Evolutionary conservation across 2,888 invertebrate genomes (phyloP).

Genomic region (Palloptera scutellata): DNA sequence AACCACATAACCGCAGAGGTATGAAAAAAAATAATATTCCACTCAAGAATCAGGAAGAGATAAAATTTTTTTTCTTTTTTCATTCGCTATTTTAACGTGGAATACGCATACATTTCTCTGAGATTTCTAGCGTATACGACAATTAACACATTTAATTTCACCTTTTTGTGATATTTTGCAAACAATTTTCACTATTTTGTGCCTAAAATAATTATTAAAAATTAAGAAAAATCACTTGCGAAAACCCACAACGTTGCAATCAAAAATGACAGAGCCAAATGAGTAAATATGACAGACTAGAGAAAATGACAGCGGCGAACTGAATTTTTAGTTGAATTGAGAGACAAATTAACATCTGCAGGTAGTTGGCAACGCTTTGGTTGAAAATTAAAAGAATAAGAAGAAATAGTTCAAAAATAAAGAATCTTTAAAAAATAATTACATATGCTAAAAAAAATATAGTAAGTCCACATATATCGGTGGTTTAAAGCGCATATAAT

Average conservation of each 20-base stretch:
- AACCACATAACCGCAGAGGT: slow-evolving; percentile 8
- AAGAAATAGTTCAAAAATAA: too few relatives aligned
- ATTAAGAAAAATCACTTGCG: slow-evolving; percentile 34
- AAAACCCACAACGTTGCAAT: slow-evolving; percentile 41
- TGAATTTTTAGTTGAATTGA: too few relatives aligned
- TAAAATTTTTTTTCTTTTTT: slow-evolving; percentile 13
- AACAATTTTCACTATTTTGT: slow-evolving; percentile 37
- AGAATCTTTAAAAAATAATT: too few relatives aligned
- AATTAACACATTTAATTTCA: slow-evolving; percentile 28
- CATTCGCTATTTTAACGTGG: not conserved
- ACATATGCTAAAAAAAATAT: too few relatives aligned
- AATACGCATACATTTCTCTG: slow-evolving; percentile 1
- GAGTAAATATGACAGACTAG: slow-evolving; percentile 28
- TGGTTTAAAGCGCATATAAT: too few relatives aligned
- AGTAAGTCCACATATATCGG: too few relatives aligned
- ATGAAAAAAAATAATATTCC: slow-evolving; percentile 7
- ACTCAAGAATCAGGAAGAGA: slow-evolving; percentile 32
- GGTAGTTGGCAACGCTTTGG: too few relatives aligned
- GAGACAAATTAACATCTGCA: not conserved
- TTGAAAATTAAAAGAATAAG: too few relatives aligned
- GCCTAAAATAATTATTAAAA: slow-evolving; percentile 30
- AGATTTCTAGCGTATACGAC: slow-evolving; percentile 1
- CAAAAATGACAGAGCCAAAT: slow-evolving; percentile 32
- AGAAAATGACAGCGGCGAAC: slow-evolving; percentile 15
- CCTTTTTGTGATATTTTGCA: slow-evolving; percentile 34